Conservation (phyloP, 2,888 invertebrate genomes). For the Alentia gelatinosa region DNA sequence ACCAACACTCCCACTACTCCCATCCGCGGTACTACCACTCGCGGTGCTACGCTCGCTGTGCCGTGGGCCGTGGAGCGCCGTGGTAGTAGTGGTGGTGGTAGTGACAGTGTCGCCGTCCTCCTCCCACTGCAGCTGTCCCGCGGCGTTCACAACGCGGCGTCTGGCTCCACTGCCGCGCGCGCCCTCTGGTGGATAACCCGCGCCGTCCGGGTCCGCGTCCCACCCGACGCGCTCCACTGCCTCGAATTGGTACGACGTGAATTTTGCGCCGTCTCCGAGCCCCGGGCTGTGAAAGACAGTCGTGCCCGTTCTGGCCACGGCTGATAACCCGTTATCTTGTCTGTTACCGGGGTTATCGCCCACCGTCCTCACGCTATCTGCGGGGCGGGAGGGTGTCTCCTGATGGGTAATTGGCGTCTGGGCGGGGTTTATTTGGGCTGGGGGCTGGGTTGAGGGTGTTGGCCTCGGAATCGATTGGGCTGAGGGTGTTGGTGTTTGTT, state of each 20-base stretch:
- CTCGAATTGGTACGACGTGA: neutral
- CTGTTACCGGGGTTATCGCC: too few relatives aligned
- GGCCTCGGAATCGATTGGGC: too few relatives aligned
- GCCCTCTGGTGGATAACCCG: neutral
- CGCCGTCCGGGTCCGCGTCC: neutral
- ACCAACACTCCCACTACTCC: neutral
- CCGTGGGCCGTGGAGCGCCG: neutral
- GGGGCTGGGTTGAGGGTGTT: neutral
- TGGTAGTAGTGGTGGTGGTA: neutral
- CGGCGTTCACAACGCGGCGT: neutral
- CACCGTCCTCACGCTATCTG: neutral
- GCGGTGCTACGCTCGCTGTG: neutral
- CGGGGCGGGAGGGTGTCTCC: neutral
- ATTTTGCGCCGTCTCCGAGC: neutral
- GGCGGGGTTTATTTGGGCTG: neutral
- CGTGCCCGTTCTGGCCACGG: slow-evolving; percentile 11
- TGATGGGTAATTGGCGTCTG: too few relatives aligned
- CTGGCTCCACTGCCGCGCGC: neutral
- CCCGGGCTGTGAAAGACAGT: slow-evolving; percentile 26
- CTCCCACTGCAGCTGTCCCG: neutral
- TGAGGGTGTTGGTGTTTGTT: too few relatives aligned
- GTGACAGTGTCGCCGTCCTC: neutral
- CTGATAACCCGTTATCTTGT: neutral
- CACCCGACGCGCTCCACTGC: neutral
- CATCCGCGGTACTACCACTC: neutral